Evolutionary conservation across 92 coral and sea anemone species (phyloP), one percentile per base, ranked within the genome.

Genomic region (Porites divaricata): DNA sequence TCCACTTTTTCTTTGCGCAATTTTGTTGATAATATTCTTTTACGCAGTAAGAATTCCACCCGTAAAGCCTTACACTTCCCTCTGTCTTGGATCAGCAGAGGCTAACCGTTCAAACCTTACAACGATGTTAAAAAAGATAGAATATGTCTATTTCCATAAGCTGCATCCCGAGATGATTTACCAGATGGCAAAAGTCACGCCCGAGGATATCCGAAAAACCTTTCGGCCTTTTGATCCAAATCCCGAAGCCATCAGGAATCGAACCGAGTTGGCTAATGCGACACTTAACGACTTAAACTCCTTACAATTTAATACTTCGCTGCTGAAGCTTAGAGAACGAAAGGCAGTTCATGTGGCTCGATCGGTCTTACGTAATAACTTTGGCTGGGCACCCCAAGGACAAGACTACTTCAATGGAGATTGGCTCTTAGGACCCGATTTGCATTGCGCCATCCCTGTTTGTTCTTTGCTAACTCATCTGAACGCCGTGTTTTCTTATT

Each of bases 351-450:
- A 89, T 53, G 93, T 92, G 61, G 95, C 90, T 11, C 81, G 76
- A 26, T 88, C 85, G n/a, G 77, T 92, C 52, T 77, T 94, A 25
- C 63, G 59, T 22, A 89, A 88, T 41, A 79, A 81, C 48, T 92
- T 92, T 83, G 94, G 96, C 1, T 72, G 73, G 76, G 68, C 76
- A 7, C 94, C 96, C 8, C 88, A 83, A 59, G 91, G 83, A 28
- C 86, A 77, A 49, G 89, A 94, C 61, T 94, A 92, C 76, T 94
- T 90, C 86, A 81, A 63, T 21, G 98, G 95, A 1, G 98, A 94
- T 52, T 94, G 98, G 98, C 41, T 94, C 48, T 49, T 94, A 8
- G 98, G 93, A 11, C 92, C 92, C 13, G 86, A 88, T 26, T 71
- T 63, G 68, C 88, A 87, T 70, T 94, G 98, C 61, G 88, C 86